phyloP scores from a whole-genome alignment of 1,140 invertebrate species.

The Frieseomelitta varia region DNA sequence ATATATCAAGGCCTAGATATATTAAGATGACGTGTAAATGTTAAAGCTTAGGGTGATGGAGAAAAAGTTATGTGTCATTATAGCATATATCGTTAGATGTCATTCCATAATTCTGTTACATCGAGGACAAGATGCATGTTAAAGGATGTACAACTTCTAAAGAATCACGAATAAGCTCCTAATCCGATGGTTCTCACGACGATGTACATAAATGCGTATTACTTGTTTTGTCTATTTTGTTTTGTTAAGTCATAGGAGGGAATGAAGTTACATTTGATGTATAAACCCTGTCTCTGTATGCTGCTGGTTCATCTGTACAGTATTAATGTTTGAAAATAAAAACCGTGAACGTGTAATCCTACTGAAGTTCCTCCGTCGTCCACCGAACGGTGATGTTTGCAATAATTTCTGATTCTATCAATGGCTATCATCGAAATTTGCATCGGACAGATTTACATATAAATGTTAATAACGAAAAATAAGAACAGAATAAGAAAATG shows the following conservation, averaged over 20 bases:
- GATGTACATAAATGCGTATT: conserved; percentile 64
- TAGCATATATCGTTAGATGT: conserved; percentile 72
- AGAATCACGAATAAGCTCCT: conserved; percentile 72
- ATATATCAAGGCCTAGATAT: conserved; percentile 74
- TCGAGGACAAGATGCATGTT: conserved; percentile 69
- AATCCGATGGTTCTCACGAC: conserved; percentile 69
- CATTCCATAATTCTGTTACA: conserved; percentile 78
- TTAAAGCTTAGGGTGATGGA: conserved; percentile 74
- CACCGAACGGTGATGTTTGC: neutral
- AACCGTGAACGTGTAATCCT: conserved; percentile 45
- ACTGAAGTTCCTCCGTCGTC: neutral
- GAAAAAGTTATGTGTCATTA: conserved; percentile 68
- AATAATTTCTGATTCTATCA: neutral
- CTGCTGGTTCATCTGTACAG: conserved; percentile 76
- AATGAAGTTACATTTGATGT: conserved; percentile 65
- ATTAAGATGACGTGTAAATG: conserved; percentile 59
- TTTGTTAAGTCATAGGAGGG: conserved; percentile 47
- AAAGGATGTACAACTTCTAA: conserved; percentile 69
- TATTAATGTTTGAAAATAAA: conserved; percentile 78
- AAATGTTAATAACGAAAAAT: neutral
- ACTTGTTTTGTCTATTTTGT: conserved; percentile 53
- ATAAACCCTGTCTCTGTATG: conserved; percentile 70
- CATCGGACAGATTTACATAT: neutral
- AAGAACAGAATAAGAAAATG: neutral
- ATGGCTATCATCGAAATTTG: neutral